Evolutionary conservation across 2,888 invertebrate species (phyloP).

Genomic region (Cetonia aurata): DNA sequence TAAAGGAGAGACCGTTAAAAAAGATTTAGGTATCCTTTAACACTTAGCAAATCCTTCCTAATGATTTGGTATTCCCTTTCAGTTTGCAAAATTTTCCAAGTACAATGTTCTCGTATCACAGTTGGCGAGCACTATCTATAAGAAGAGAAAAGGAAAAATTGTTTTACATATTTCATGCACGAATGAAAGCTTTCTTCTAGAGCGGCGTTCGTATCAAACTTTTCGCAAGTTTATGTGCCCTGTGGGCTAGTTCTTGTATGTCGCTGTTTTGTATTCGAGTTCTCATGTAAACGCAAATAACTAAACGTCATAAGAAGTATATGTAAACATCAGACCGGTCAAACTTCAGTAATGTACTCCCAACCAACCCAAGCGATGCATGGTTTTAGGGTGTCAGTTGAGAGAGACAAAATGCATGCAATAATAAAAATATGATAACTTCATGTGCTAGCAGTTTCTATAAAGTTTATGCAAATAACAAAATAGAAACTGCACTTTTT

Average conservation of each 20-base stretch:
- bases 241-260: background rate
- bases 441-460: no score
- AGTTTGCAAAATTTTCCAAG: constrained; percentile 14
- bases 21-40: constrained; percentile 22
- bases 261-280: background rate
- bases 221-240: constrained; percentile 1
- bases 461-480: no score
- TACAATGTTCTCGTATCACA: constrained; percentile 37
- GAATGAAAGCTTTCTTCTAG: background rate
- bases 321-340: no score
- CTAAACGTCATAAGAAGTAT: background rate
- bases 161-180: background rate
- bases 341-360: no score
- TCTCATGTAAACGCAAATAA: background rate
- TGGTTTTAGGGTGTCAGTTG: no score
- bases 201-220: constrained; percentile 20
- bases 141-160: constrained; percentile 19
- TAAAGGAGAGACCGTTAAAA: constrained; percentile 31
- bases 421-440: no score
- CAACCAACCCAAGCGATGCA: no score
- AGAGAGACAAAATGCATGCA: no score
- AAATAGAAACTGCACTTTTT: no score
- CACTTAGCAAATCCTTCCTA: constrained; percentile 16
- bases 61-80: constrained; percentile 17
- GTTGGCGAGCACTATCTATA: constrained; percentile 39